Evolutionary conservation across 37 sponge, comb jelly and placozoan species (phyloP), one percentile per base, ranked within the genome.

Genomic region (Mnemiopsis leidyi): DNA sequence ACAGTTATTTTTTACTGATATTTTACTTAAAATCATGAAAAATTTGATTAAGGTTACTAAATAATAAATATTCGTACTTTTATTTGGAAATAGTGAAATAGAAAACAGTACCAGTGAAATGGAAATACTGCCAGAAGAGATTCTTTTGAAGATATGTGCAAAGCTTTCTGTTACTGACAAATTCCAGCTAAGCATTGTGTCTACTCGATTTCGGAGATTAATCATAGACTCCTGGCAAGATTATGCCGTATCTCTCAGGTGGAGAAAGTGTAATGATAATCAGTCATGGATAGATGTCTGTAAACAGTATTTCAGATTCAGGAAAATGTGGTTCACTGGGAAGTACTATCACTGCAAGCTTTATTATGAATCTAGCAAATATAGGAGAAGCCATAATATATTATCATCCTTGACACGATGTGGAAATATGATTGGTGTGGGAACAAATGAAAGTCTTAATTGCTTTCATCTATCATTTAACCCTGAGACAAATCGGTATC

Each of bases 171-270:
- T 85, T 1, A 21, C n/a, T 16, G 90, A 85, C 48, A 38, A 61
- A 38, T 23, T 85, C 3, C 61, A 85, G 24, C 90, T 85, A 1
- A 40, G 29, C 3, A 3, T 28, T 85, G 61, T 40, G 1, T 85
- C 90, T 2, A 85, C 5, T 23, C 32, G 48, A 3, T 40, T 85
- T 25, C 23, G 24, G 0, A n/a, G 5, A 40, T 1, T 40, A 23
- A 26, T 39, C 20, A 23, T 36, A 0, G 90, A 85, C 2, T 40
- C 90, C n/a, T 85, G 90, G 90, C 40, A 40, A 26, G 90, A 85
- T 40, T 85, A 85, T 85, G 90, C 90, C 23, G 5, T 85, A 25
- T 85, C 90, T 36, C n/a, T 85, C 61, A 61, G 90, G 9, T 85
- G 90, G 90, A 85, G 35, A 28, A 85, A 85, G 48, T 18, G 32